Evolutionary conservation across 1,140 invertebrate genomes (phyloP), one percentile per base, ranked within the genome.

Genomic region (Vanessa atalanta): DNA sequence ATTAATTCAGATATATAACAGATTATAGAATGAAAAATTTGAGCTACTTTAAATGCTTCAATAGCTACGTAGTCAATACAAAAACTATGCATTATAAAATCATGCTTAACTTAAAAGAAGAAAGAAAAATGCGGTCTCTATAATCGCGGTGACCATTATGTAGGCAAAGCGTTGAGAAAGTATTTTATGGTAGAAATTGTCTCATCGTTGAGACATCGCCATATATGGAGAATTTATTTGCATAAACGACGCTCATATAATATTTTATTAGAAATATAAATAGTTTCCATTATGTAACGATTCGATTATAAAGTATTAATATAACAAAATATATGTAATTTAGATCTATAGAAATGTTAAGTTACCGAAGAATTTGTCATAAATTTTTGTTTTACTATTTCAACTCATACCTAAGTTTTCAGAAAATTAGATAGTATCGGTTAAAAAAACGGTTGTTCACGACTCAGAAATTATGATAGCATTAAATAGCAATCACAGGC

Each of bases 171-270:
- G 26, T 14, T 47, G 73, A 74, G 78, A 79, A 79, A 79, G 78
- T 76, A 66, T 76, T 66, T 72, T 74, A 73, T 69, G 47, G 50
- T 64, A 79, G 72, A 70, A 74, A 73, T 55, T 67, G 66, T 78
- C 71, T 76, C 74, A 70, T 47, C 60, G 71, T 23, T 60, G 43
- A 65, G 60, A 72, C 57, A 48, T 69, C 50, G 60, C 47, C 68
- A 43, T 71, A 65, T 70, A 75, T 75, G 53, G 69, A 70, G 67
- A 79, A 70, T 73, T 74, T 74, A 79, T 77, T 79, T 74, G 63
- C 75, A 79, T 79, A 72, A 72, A 69, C 14, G n/a, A 37, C 9
- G 57, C 23, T 15, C 26, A 61, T 37, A n/a, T 23, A 55, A 55
- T 51, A n/a, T 51, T 51, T 15, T 51, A 51, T 51, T n/a, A 51